Conservation (phyloP, 2,797 vertebrate species). For the Pelodytes ibericus region DNA sequence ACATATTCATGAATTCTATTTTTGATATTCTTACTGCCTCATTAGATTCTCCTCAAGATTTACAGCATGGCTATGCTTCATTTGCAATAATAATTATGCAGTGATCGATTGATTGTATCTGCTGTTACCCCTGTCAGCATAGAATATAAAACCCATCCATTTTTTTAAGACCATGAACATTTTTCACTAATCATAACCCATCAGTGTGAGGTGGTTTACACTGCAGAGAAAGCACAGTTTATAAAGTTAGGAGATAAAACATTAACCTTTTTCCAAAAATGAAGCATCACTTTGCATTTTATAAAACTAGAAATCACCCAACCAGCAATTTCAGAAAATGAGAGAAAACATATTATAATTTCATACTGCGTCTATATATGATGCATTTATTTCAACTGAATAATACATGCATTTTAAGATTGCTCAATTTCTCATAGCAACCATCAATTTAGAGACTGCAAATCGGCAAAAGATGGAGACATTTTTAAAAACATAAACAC, state of each 20-base stretch:
- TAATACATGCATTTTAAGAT: constrained; percentile 24
- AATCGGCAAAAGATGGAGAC: no score
- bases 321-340: constrained; percentile 61
- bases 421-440: constrained; percentile 13
- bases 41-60: constrained; percentile 82
- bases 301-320: constrained; percentile 64
- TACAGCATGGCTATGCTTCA: constrained; percentile 79
- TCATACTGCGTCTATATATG: constrained; percentile 54
- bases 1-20: no score
- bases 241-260: constrained; percentile 65
- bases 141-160: constrained; percentile 78
- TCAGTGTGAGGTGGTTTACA: constrained; percentile 61
- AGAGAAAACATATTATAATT: constrained; percentile 62
- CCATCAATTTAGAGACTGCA: no score
- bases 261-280: constrained; percentile 69
- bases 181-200: constrained; percentile 61
- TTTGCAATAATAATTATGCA: constrained; percentile 84
- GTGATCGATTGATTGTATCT: constrained; percentile 83
- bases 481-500: no score
- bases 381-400: constrained; percentile 30
- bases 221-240: constrained; percentile 64
- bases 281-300: constrained; percentile 66
- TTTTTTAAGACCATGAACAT: constrained; percentile 62
- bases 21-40: constrained; percentile 81
- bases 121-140: constrained; percentile 80